A percentile compares a stretch with the other conserved stretches of the same genome.
Evolutionary conservation across 2,113 vertebrate species (phyloP).

Genomic region (Dicerorhinus sumatrensis): DNA sequence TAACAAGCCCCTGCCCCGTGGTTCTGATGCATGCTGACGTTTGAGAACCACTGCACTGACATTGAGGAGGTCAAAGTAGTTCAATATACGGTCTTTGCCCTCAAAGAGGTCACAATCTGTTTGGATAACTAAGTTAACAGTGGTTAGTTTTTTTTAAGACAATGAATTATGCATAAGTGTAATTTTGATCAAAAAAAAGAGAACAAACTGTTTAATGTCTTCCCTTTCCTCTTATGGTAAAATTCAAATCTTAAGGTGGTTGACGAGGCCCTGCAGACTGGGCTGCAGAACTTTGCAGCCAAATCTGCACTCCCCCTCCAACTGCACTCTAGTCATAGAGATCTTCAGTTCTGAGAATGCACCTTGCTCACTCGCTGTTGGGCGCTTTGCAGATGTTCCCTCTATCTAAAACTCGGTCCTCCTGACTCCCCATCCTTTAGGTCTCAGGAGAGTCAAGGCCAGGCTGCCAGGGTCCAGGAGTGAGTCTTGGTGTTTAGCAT

Average conservation of each 20-base stretch:
- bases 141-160: neutral
- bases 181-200: neutral
- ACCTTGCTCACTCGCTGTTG: neutral
- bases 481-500: neutral
- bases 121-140: neutral
- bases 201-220: neutral
- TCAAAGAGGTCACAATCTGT: neutral
- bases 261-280: neutral
- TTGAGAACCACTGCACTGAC: neutral
- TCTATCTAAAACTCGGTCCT: neutral
- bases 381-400: neutral
- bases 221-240: neutral
- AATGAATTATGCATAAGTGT: neutral
- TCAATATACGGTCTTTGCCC: neutral
- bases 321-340: neutral
- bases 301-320: neutral
- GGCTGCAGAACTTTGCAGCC: neutral
- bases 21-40: neutral
- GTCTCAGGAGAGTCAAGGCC: neutral
- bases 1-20: rapidly evolving
- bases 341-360: neutral
- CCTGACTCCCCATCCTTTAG: neutral
- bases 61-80: neutral
- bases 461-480: neutral
- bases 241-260: neutral